These are phyloP conservation scores for Nemopilema nomurai DNA, from an alignment of 30 jellyfish, hydroid and myxozoan genomes.

Conservation along the genomic window DNA sequence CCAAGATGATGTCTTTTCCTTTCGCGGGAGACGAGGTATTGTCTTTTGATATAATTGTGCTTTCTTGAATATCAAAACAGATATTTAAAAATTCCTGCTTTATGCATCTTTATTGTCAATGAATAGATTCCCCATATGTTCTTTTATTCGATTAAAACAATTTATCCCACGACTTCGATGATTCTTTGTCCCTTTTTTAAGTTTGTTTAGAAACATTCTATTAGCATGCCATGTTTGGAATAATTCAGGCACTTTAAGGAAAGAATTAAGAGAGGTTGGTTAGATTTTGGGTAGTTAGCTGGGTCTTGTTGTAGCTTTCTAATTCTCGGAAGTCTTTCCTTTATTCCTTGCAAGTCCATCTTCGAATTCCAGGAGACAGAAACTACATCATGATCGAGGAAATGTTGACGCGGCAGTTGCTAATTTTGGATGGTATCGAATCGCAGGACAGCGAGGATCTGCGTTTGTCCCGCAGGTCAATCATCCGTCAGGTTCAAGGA, in stretches of 20 bases:
- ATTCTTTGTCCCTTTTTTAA: too few relatives aligned
- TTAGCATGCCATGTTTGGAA: neutral
- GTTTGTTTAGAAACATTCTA: neutral
- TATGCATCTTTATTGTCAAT: neutral
- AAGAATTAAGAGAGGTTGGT: too few relatives aligned
- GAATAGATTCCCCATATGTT: too few relatives aligned
- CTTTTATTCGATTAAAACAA: too few relatives aligned
- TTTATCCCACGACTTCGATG: too few relatives aligned
- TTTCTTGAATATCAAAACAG: too few relatives aligned
- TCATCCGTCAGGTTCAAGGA: slow-evolving; percentile 87
- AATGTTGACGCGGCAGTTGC: slow-evolving; percentile 82
- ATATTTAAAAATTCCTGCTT: neutral
- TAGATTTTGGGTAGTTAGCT: too few relatives aligned
- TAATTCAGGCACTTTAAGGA: too few relatives aligned
- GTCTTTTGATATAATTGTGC: neutral
- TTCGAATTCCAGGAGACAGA: slow-evolving; percentile 75
- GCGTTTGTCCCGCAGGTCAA: slow-evolving; percentile 60
- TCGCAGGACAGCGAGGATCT: slow-evolving; percentile 77
- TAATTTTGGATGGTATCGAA: slow-evolving; percentile 66
- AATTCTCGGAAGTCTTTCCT: too few relatives aligned
- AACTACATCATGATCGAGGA: slow-evolving; percentile 74
- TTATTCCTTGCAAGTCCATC: neutral
- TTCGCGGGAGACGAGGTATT: slow-evolving; percentile 55
- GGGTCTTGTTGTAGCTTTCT: too few relatives aligned
- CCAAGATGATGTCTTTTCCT: slow-evolving; percentile 34